Conservation (phyloP, 92 coral and sea anemone genomes). For the Parazoanthus atlanticus region DNA sequence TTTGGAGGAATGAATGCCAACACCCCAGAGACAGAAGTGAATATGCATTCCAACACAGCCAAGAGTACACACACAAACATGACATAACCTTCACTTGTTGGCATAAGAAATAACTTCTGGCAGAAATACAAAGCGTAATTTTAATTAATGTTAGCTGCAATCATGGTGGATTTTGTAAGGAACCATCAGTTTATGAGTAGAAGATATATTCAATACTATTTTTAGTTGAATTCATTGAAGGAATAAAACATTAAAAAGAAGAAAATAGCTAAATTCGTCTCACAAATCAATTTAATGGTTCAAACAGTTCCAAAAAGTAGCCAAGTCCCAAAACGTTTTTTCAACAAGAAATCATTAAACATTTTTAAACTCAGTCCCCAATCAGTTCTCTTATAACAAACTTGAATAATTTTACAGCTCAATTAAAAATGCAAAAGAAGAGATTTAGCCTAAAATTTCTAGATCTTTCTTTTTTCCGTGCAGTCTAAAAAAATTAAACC, state of each 20-base stretch:
- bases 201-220: too few relatives aligned
- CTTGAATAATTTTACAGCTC: too few relatives aligned
- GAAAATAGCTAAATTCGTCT: too few relatives aligned
- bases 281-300: too few relatives aligned
- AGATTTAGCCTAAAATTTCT: neutral
- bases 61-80: slow-evolving; percentile 24
- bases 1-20: slow-evolving; percentile 18
- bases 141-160: neutral
- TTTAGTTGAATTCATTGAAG: too few relatives aligned
- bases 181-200: neutral
- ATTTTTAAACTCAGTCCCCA: too few relatives aligned
- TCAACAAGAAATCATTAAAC: too few relatives aligned
- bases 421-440: neutral
- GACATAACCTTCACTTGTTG: neutral
- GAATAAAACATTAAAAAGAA: too few relatives aligned
- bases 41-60: slow-evolving; percentile 34
- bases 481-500: neutral
- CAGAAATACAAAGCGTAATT: neutral
- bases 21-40: slow-evolving; percentile 1
- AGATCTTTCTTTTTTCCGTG: neutral
- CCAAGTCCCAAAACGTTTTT: too few relatives aligned
- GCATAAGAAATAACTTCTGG: slow-evolving; percentile 6
- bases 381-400: too few relatives aligned
- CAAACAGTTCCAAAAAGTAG: too few relatives aligned
- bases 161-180: neutral